Conservation (phyloP, 2,113 vertebrate genomes). For the Syngnathus floridae region DNA sequence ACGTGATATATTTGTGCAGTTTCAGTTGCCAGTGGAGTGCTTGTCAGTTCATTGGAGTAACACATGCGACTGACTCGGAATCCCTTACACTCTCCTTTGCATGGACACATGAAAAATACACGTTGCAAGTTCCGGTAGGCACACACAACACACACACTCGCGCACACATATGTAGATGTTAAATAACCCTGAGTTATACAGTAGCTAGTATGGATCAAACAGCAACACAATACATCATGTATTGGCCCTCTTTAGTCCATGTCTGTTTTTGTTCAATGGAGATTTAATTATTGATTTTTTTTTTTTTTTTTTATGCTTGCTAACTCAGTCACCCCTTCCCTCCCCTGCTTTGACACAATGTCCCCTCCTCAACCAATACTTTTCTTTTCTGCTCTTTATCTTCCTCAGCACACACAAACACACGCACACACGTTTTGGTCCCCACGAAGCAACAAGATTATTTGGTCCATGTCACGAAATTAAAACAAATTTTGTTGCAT, state of each 20-base stretch:
- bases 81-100: conserved; percentile 27
- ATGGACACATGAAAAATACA: conserved; percentile 15
- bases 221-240: conserved; percentile 57
- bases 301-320: conserved; percentile 53
- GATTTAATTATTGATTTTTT: conserved; percentile 65
- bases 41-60: conserved; percentile 58
- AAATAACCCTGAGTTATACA: conserved; percentile 62
- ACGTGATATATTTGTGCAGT: conserved; percentile 62
- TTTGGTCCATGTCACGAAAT: background rate
- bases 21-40: conserved; percentile 59
- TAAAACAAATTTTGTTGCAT: no score
- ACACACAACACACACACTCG: conserved; percentile 26
- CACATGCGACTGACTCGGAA: conserved; percentile 45
- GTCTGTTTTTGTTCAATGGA: conserved; percentile 69
- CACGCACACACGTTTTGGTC: conserved; percentile 1
- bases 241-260: conserved; percentile 63
- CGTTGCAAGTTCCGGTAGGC: background rate
- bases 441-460: background rate
- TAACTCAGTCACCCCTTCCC: conserved; percentile 46
- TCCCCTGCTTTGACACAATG: conserved; percentile 37
- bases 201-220: conserved; percentile 65
- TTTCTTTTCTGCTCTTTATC: background rate
- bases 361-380: background rate
- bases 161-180: conserved; percentile 55
- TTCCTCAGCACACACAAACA: background rate